A percentile compares a stretch with the other conserved stretches of the same genome.
These are phyloP conservation scores for Tetanocera ferruginea DNA, from an alignment of 2,888 invertebrate genomes.

Conservation along the genomic window DNA sequence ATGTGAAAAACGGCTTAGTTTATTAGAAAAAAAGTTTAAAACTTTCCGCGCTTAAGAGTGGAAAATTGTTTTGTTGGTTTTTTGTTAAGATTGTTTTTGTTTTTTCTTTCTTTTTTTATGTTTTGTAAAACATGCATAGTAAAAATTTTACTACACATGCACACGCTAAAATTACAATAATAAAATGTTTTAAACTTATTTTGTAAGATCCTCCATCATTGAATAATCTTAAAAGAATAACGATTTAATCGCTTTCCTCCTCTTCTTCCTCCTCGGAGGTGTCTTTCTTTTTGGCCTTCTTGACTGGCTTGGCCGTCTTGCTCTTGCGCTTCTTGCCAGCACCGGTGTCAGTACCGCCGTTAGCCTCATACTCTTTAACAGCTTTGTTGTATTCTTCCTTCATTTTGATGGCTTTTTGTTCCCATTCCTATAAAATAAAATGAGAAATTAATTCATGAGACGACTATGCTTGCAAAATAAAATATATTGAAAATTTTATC, in stretches of 20 bases:
- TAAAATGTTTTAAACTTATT: slow-evolving; percentile 68
- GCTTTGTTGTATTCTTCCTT: slow-evolving; percentile 91
- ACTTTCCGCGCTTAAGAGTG: background rate
- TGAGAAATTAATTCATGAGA: background rate
- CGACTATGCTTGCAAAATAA: background rate
- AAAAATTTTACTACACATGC: slow-evolving; percentile 59
- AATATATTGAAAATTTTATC: background rate
- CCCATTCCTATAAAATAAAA: slow-evolving; percentile 81
- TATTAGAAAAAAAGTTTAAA: background rate
- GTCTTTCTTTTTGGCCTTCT: slow-evolving; percentile 76
- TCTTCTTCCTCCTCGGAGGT: slow-evolving; percentile 77
- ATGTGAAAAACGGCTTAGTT: background rate
- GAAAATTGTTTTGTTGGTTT: slow-evolving; percentile 38
- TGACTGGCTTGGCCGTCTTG: slow-evolving; percentile 69
- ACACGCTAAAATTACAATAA: slow-evolving; percentile 68
- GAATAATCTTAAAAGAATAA: slow-evolving; percentile 38
- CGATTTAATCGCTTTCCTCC: slow-evolving; percentile 76
- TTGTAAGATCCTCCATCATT: slow-evolving; percentile 46
- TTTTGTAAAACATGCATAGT: slow-evolving; percentile 55
- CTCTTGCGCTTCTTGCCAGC: slow-evolving; percentile 75
- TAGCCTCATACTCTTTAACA: slow-evolving; percentile 90
- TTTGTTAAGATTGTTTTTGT: slow-evolving; percentile 38
- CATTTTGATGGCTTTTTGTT: slow-evolving; percentile 86
- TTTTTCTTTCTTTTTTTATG: slow-evolving; percentile 45
- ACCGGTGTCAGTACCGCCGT: slow-evolving; percentile 77